A percentile compares a stretch with the other conserved stretches of the same genome.
Evolutionary conservation across 2,888 invertebrate genomes (phyloP).

Genomic region (Drosophila nr. fundita): DNA sequence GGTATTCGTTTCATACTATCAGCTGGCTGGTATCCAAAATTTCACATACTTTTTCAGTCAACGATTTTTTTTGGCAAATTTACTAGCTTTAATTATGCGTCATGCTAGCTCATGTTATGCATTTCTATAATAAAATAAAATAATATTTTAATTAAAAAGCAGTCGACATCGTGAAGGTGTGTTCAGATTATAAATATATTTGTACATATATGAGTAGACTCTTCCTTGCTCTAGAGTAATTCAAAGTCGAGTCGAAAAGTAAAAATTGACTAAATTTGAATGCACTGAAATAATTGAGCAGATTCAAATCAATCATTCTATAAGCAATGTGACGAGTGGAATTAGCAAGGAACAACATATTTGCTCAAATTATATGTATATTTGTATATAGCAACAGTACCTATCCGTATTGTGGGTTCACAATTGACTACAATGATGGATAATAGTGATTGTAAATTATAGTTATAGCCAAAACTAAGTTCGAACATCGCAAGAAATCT

Average conservation of each 20-base stretch:
- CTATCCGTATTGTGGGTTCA: not conserved
- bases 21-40: constrained; percentile 63
- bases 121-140: not conserved
- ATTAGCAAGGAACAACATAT: not conserved
- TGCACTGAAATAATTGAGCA: constrained; percentile 9
- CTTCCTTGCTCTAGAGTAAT: not conserved
- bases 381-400: too few relatives aligned
- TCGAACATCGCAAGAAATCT: not conserved
- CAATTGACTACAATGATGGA: not conserved
- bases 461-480: not conserved
- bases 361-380: too few relatives aligned
- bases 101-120: constrained; percentile 45
- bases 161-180: not conserved
- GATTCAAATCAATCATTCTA: constrained; percentile 18
- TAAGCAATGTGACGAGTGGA: constrained; percentile 6
- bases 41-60: constrained; percentile 43
- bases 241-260: not conserved
- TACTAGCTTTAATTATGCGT: constrained; percentile 65
- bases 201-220: not conserved
- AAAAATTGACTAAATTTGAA: not conserved
- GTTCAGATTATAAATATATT: not conserved
- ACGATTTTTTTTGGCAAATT: constrained; percentile 57
- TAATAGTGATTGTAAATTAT: not conserved
- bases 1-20: constrained; percentile 29
- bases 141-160: not conserved